These are phyloP conservation scores for Malurus cyaneus DNA, from an alignment of 2,113 vertebrate species.

Conservation along the genomic window DNA sequence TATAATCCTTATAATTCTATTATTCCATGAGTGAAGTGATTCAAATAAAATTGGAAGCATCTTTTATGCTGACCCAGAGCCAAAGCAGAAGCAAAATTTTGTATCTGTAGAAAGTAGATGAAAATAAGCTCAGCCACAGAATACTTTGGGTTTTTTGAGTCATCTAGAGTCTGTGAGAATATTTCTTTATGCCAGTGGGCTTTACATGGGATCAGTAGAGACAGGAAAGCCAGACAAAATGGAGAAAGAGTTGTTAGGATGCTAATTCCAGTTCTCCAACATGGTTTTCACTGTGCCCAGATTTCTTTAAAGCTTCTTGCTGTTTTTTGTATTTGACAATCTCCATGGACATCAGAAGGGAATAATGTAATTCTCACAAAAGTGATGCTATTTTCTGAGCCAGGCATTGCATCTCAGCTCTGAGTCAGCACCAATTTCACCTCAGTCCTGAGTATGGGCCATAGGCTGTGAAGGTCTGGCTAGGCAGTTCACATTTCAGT, in stretches of 20 bases:
- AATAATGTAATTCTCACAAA: neutral
- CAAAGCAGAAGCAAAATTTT: neutral
- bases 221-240: neutral
- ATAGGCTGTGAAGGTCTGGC: neutral
- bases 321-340: neutral
- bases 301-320: neutral
- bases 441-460: neutral
- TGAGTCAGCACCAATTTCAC: neutral
- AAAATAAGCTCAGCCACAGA: neutral
- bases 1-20: slow-evolving; percentile 15
- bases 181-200: neutral
- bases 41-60: neutral
- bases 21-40: neutral
- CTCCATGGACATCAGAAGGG: neutral
- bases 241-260: neutral
- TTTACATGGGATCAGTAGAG: neutral
- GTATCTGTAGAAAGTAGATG: neutral
- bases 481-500: neutral
- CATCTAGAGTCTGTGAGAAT: neutral
- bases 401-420: neutral
- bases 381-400: neutral
- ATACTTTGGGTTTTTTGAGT: neutral
- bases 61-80: neutral
- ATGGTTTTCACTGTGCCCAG: neutral
- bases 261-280: neutral